Base-by-base conservation (phyloP, 2,888 invertebrate species). In the Sphaerolaimus hirsutus region DNA sequence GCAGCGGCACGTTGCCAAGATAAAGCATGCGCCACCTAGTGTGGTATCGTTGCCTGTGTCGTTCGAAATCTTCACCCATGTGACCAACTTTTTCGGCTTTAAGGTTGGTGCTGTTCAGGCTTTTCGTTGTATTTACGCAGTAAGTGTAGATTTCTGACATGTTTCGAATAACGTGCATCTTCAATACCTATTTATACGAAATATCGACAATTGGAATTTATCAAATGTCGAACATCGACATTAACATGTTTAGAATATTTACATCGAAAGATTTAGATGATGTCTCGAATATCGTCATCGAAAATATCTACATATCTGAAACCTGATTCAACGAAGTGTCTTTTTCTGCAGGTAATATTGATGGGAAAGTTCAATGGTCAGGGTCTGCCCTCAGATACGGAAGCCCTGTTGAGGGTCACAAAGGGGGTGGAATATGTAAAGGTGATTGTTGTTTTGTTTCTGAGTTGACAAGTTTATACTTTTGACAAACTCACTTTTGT, bases 41-140 rank as follows among this genome's bases (percentile, higher is more conserved):
- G 36, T 19, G 52, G 40, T 44, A 47, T 17, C 38, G 42, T 53
- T 67, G 67, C 93, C 93, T 65, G 87, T 93, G 64, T 84, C 84
- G 63, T 97, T 99, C 69, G 97, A 97, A 68, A 67, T 97, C 32
- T 99, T 97, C 62, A 78, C 87, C 0, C 97, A 99, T 67, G 82
- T 86, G 21, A 99, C 97, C 0, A 76, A 75, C 51, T 77, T 99
- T 54, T 97, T 89, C 69, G 86, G 83, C 2, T 81, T 76, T 60
- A 84, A 89, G 71, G 82, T 69, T 52, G 53, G 53, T 41, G 5
- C 7, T 14, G 29, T 29, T 5, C 29, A 14, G 5, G 29, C 29
- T 23, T n/a, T 17, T 44, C 17, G 25, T n/a, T n/a, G n/a, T n/a
- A n/a, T n/a, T n/a, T n/a, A n/a, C n/a, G n/a, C n/a, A n/a, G n/a